These are phyloP conservation scores for Galerucella pusilla DNA, from an alignment of 2,888 invertebrate genomes.

Conservation along the genomic window DNA sequence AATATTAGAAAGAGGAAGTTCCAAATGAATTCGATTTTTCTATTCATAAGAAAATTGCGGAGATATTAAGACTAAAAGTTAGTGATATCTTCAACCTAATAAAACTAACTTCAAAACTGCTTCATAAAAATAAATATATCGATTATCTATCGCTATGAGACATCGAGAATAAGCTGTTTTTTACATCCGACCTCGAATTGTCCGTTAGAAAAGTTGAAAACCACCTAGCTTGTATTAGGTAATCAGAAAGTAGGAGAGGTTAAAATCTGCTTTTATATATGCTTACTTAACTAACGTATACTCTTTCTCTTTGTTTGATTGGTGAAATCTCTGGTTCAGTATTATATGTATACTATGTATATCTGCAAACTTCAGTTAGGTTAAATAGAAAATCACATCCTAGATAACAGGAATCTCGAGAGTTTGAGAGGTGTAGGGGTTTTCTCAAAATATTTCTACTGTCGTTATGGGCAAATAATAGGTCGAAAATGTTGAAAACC, in stretches of 20 bases:
- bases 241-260: background rate
- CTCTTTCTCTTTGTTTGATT: too few relatives aligned
- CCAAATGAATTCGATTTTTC: too few relatives aligned
- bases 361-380: background rate
- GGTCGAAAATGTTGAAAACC: constrained; percentile 13
- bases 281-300: too few relatives aligned
- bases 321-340: background rate
- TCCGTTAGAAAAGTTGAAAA: constrained; percentile 7
- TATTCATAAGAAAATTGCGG: too few relatives aligned
- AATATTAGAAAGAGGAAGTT: too few relatives aligned
- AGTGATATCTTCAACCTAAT: too few relatives aligned
- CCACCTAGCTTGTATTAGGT: background rate
- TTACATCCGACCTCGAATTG: background rate
- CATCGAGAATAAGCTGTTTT: background rate
- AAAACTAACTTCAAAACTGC: too few relatives aligned
- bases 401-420: background rate
- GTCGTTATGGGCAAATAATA: background rate
- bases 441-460: background rate
- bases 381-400: constrained; percentile 1
- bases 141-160: background rate
- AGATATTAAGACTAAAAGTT: too few relatives aligned
- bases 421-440: background rate
- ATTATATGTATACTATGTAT: too few relatives aligned
- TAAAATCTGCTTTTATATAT: background rate
- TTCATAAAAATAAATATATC: too few relatives aligned